Base-by-base conservation (phyloP, 2,113 vertebrate species). In the Caloenas nicobarica region DNA sequence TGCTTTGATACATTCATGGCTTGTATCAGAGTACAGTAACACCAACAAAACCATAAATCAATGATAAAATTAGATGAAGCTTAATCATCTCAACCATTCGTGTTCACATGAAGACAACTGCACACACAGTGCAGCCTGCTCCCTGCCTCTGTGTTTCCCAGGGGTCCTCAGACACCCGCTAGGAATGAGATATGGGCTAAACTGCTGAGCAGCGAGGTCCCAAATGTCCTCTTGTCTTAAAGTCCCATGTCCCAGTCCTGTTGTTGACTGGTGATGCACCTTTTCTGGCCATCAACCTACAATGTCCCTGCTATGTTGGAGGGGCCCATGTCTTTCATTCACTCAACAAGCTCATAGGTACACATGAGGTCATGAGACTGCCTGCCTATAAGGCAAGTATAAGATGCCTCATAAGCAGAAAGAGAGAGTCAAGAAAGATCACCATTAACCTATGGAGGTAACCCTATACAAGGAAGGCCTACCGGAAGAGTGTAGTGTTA, bases 281-380 rank as follows among this genome's bases (percentile, higher is more conserved):
- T 56, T 56, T 57, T 40, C 69, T 74, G 46, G 38, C 15, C 17
- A n/a, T 13, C 34, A 66, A 23, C 16, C n/a, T 78, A 19, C 6
- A 29, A 26, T 6, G 5, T 8, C 36, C 17, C 28, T 51, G 42
- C 22, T 69, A 29, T 29, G 38, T 3, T 26, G 17, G 62, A 71
- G 25, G 25, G 11, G 28, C 0, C 31, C 2, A 4, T 10, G 38
- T 33, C 26, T 48, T 34, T 42, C 58, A 24, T 18, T 68, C 42
- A 18, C 17, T 36, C 1, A 2, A 8, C 16, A 36, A 3, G 0
- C 18, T 69, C 23, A 11, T 16, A 25, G 3, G 7, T 1, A 2
- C 8, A 9, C 56, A 11, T 4, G 24, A 62, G 19, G 28, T 57
- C 29, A 19, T 25, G 25, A 64, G 34, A 29, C 15, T 64, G 19